phyloP scores from a whole-genome alignment of 2,113 vertebrate genomes.

The Corydoras maculifer region DNA sequence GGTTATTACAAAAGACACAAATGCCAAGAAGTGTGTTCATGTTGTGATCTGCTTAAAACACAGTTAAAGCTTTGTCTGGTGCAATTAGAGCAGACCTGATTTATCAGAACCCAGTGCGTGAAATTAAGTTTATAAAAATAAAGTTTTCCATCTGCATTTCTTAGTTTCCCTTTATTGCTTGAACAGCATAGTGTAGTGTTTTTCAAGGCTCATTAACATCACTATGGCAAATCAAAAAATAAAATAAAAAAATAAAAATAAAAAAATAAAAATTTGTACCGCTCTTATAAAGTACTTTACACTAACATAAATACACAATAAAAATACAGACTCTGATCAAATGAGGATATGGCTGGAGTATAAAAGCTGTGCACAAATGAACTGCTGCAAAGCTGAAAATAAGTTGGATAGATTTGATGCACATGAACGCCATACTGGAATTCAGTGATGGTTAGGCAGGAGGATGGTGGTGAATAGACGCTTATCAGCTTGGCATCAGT shows the following conservation, averaged over 20 bases:
- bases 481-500: constrained; percentile 17
- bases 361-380: background rate
- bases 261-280: background rate
- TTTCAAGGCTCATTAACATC: constrained; percentile 38
- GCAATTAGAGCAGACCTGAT: constrained; percentile 15
- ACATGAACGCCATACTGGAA: constrained; percentile 13
- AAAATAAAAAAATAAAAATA: constrained; percentile 1
- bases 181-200: constrained; percentile 14
- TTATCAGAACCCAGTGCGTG: constrained; percentile 10
- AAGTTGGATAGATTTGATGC: constrained; percentile 5
- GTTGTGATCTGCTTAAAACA: too few species aligned
- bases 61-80: background rate
- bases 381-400: background rate
- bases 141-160: background rate
- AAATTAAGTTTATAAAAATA: background rate
- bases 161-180: constrained; percentile 2
- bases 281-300: constrained; percentile 11
- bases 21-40: too few species aligned
- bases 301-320: background rate
- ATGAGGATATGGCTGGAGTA: constrained; percentile 1
- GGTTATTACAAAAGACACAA: too few species aligned
- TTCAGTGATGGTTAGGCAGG: background rate
- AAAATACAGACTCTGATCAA: background rate
- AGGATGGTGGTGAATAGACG: constrained; percentile 7
- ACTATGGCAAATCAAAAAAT: constrained; percentile 10